These are phyloP conservation scores for Albula goreensis DNA, from an alignment of 2,113 vertebrate species.

Conservation along the genomic window DNA sequence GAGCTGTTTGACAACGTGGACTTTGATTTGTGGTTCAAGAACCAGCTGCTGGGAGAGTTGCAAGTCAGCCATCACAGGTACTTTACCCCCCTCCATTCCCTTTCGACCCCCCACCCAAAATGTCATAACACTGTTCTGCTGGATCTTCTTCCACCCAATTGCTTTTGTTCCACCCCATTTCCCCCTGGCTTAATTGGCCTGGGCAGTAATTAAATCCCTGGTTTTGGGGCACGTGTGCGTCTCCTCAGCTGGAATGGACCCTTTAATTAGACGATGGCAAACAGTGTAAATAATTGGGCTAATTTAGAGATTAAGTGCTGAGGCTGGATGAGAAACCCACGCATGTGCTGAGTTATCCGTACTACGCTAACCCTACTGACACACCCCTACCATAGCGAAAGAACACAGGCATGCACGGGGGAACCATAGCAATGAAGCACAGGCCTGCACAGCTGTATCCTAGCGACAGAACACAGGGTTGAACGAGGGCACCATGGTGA, in stretches of 20 bases:
- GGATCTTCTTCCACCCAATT: background rate
- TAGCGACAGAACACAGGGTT: background rate
- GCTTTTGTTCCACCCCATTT: background rate
- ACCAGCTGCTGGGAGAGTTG: constrained; percentile 89
- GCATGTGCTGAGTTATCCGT: background rate
- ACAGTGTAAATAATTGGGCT: background rate
- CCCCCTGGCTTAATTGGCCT: background rate
- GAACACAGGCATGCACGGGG: background rate
- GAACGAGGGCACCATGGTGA: background rate
- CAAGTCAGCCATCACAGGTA: constrained; percentile 93
- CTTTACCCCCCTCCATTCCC: constrained; percentile 28
- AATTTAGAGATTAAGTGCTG: background rate
- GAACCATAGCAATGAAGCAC: background rate
- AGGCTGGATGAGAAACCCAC: no score
- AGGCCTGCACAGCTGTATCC: background rate
- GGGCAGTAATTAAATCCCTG: background rate
- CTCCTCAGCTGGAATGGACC: background rate
- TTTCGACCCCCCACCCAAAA: background rate
- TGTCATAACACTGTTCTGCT: background rate
- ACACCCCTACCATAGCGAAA: background rate
- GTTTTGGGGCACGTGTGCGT: background rate
- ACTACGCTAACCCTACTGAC: no score
- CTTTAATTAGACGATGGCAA: background rate
- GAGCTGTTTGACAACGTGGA: constrained; percentile 97
- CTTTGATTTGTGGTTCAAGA: constrained; percentile 98